Base-by-base conservation (phyloP, 2,888 invertebrate genomes). In the Erpobdella octoculata region DNA sequence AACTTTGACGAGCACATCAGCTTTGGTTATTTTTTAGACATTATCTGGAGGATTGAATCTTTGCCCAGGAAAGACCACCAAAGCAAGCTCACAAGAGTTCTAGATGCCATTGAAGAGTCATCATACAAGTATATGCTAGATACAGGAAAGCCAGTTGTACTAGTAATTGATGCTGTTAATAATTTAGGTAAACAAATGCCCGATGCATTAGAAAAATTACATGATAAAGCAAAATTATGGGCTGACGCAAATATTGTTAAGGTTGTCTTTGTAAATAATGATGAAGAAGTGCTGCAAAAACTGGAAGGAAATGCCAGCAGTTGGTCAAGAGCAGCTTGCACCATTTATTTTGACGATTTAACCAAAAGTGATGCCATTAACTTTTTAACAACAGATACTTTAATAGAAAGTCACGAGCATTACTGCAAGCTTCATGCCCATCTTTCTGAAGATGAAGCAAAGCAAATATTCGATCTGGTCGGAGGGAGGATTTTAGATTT, bases 221-320 rank as follows among this genome's bases (percentile, higher is more conserved):
- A 77, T 70, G 74, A 73, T n/a, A 77, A 77, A 66, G 76, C 77
- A n/a, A 77, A 77, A 58, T 67, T 77, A 18, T 77, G 77, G 77
- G 75, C 77, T 2, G 77, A 77, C 65, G 70, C 76, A 31, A 76
- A 77, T 62, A 74, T 75, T 12, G 76, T 66, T 48, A 77, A 76
- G 64, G 65, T 76, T 28, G 70, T 76, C 2, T 75, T 76, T 62
- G 72, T 76, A 38, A 72, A 71, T 58, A 74, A 75, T 48, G 74
- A 73, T 46, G 75, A 74, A 67, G 38, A 58, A 25, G 73, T 72
- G 2, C 73, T 70, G n/a, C 21, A 36, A 15, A 33, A 68, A 5
- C 37, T 76, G 41, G 73, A 74, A 66, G 37, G 67, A 35, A 61
- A 71, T 48, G 25, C 71, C 28, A 74, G 74, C 67, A 46, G 35